Base-by-base conservation (phyloP, 2,113 vertebrate genomes). In the Brevimyrus niger region DNA sequence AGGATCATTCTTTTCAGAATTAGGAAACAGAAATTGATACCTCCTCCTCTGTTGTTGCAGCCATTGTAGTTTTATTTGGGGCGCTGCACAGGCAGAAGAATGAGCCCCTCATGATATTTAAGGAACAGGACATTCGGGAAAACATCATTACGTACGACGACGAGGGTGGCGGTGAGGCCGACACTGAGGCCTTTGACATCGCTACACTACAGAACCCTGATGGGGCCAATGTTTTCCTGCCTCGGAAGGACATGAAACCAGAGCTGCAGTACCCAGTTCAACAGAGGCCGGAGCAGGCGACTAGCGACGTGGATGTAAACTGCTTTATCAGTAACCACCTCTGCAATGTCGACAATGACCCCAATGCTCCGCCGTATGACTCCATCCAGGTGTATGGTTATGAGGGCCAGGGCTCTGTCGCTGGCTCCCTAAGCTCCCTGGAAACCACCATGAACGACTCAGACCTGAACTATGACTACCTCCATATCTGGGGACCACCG, bases 301-400 rank as follows among this genome's bases (percentile, higher is more conserved):
- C 97, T 82, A 98, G 96, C 92, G 98, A 97, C 0, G 97, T 99
- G 2, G 98, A 99, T 1, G 98, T 99, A 0, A 98, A 99, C 27
- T 98, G 99, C 91, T 99, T 99, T 96, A 99, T 99, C 95, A 98
- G 96, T 94, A 97, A 96, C 0, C 96, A 98, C 23, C 98, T 99
- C 90, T 97, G 97, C 2, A 98, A 99, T 89, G 98, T 98, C 0
- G 98, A 99, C 93, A 96, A 97, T 0, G 98, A 99, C 92, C 98
- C 98, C 0, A 98, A 98, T 0, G 98, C 98, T 7, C 98, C 98
- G 0, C 98, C 98, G 0, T 99, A 99, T 89, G 98, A 99, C 95
- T 99, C 98, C 91, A 99, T 99, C 92, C 98, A 99, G 96, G 99
- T 99, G 96, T 99, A 99, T 31, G 98, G 98, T 88, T 99, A 99